Evolutionary conservation across 1,140 invertebrate genomes (phyloP), one percentile per base, ranked within the genome.

Genomic region (Papilio xuthus): DNA sequence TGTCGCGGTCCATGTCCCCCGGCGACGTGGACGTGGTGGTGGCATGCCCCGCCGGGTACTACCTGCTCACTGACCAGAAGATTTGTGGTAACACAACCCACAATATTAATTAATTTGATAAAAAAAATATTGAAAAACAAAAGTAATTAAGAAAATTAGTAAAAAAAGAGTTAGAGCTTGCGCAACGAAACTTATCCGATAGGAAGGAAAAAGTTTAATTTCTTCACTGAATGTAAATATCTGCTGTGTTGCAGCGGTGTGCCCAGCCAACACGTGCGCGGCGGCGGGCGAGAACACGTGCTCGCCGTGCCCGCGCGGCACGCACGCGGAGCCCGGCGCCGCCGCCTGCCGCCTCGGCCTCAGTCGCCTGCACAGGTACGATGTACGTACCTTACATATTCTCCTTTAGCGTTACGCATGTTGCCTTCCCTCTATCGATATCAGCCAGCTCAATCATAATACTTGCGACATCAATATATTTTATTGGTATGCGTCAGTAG

Each of bases 41-140:
- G 10, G 53, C 72, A 6, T 90, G 88, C 32, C 82, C 84, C 2
- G 82, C 85, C 10, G 87, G 88, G 0, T 89, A 79, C 80, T 85
- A 83, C 47, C 78, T 90, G 7, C 32, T 88, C 2, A 23, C 70
- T 0, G 75, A 83, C 4, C 82, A 84, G 53, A 87, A 86, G 76
- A 82, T 90, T 50, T 90, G 88, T 75, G 84, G 88, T 90, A 50
- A 85, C 80, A 69, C n/a, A 42, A 15, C 10, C 76, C 37, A 18
- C 53, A n/a, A 75, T 67, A 12, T 15, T 26, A 63, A 63, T 6
- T 10, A 63, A 63, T 26, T 28, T 26, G 18, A 8, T 53, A 53
- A 53, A 53, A 53, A 32, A 32, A 3, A 32, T 3, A 3, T 32
- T 32, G 2, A 2, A 32, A 32, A 32, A 6, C 2, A 32, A 32